These are phyloP conservation scores for Temnothorax curvispinosus DNA, from an alignment of 1,140 invertebrate species.

Conservation along the genomic window DNA sequence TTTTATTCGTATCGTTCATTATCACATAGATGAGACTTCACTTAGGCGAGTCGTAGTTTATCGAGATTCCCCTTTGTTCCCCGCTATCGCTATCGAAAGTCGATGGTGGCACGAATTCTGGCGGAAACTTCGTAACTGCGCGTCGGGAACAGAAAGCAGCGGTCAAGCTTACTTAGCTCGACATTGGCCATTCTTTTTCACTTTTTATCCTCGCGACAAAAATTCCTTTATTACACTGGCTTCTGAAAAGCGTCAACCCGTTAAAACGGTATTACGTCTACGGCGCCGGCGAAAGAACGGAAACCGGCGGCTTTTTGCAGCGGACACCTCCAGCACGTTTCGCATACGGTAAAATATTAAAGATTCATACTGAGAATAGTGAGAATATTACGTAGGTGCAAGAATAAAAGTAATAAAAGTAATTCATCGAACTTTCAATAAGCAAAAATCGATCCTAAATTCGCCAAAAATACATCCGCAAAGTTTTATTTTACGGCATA, in stretches of 20 bases:
- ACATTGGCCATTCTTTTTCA: constrained; percentile 25
- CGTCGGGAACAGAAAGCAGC: constrained; percentile 25
- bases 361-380: constrained; percentile 8
- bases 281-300: neutral
- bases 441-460: neutral
- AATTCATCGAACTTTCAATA: neutral
- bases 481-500: neutral
- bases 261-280: constrained; percentile 34
- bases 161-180: constrained; percentile 57
- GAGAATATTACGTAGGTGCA: neutral
- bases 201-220: constrained; percentile 26
- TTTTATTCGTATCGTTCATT: constrained; percentile 40
- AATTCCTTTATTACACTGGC: constrained; percentile 42
- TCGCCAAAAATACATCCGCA: neutral
- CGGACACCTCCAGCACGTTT: neutral
- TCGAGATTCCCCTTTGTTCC: constrained; percentile 43
- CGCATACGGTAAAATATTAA: constrained; percentile 1
- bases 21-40: constrained; percentile 25
- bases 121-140: constrained; percentile 35
- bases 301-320: neutral
- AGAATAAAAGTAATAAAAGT: neutral
- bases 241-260: constrained; percentile 27
- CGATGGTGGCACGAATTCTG: constrained; percentile 25
- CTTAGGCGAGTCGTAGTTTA: constrained; percentile 18
- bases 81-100: constrained; percentile 32